phyloP scores from a whole-genome alignment of 2,888 invertebrate species.

The Cosmopolites sordidus region DNA sequence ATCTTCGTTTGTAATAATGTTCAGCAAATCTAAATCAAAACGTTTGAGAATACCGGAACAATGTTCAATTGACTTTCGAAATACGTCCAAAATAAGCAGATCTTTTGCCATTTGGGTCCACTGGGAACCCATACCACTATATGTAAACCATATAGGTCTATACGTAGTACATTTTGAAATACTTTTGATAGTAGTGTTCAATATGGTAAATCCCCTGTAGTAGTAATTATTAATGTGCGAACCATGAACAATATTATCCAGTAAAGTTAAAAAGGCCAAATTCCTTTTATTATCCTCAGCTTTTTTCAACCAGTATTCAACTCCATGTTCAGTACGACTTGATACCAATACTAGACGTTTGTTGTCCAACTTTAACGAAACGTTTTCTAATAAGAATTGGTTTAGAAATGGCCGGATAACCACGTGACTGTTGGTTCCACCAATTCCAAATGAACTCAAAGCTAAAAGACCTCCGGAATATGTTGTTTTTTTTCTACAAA shows the following conservation, averaged over 20 bases:
- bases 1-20: constrained; percentile 49
- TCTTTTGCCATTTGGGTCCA: constrained; percentile 61
- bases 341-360: constrained; percentile 49
- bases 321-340: constrained; percentile 71
- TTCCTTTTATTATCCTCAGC: constrained; percentile 57
- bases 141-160: constrained; percentile 60
- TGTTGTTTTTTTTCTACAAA: constrained; percentile 50
- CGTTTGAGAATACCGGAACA: constrained; percentile 51
- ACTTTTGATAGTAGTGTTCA: background rate
- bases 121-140: constrained; percentile 65
- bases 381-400: constrained; percentile 23
- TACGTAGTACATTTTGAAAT: constrained; percentile 5
- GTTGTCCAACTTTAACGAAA: constrained; percentile 29
- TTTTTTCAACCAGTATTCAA: constrained; percentile 57
- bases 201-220: constrained; percentile 66
- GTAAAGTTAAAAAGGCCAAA: constrained; percentile 63
- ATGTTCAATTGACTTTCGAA: constrained; percentile 53
- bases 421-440: constrained; percentile 55
- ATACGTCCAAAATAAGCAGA: constrained; percentile 56
- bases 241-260: constrained; percentile 61
- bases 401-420: constrained; percentile 47
- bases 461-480: constrained; percentile 55
- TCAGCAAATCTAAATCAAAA: constrained; percentile 52
- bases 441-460: constrained; percentile 63
- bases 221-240: constrained; percentile 65